Percentiles rank a stretch among this genome's conserved stretches.
These are phyloP conservation scores for Novumbra hubbsi DNA, from an alignment of 2,797 vertebrate species.

Conservation along the genomic window DNA sequence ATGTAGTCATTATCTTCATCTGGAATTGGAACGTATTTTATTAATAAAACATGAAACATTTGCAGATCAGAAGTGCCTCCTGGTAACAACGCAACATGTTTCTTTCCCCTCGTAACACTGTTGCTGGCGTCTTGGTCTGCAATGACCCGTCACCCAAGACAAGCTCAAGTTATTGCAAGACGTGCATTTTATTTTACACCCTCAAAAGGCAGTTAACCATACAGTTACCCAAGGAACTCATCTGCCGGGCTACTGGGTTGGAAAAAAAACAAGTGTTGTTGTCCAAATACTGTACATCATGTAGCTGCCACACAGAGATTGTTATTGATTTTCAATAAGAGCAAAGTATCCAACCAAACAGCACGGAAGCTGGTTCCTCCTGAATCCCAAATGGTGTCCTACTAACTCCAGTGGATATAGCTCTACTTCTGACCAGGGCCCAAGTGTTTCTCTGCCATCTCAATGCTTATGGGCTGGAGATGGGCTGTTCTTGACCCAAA, in stretches of 20 bases:
- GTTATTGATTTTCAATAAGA: slow-evolving; percentile 76
- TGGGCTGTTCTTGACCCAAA: slow-evolving; percentile 45
- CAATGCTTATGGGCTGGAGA: slow-evolving; percentile 58
- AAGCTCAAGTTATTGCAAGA: background rate
- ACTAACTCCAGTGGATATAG: slow-evolving; percentile 34
- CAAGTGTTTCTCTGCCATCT: slow-evolving; percentile 18
- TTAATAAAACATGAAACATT: too few species aligned
- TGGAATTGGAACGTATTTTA: too few species aligned
- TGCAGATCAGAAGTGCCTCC: too few species aligned
- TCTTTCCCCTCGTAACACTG: too few species aligned
- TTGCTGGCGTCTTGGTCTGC: background rate
- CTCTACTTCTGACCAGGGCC: too few species aligned
- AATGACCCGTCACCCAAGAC: slow-evolving; percentile 6
- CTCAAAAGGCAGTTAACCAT: slow-evolving; percentile 14
- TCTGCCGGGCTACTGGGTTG: slow-evolving; percentile 27
- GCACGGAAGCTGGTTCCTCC: slow-evolving; percentile 20
- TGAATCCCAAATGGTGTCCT: slow-evolving; percentile 2
- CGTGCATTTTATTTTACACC: too few species aligned
- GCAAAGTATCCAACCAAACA: slow-evolving; percentile 55
- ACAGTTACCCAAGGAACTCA: slow-evolving; percentile 35
- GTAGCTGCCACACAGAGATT: slow-evolving; percentile 63
- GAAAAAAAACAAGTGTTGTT: slow-evolving; percentile 30
- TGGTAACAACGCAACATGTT: too few species aligned
- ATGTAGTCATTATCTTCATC: too few species aligned
- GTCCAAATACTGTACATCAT: slow-evolving; percentile 50